These are phyloP conservation scores for Scolopax mira DNA, from an alignment of 2,113 vertebrate genomes.

Conservation along the genomic window DNA sequence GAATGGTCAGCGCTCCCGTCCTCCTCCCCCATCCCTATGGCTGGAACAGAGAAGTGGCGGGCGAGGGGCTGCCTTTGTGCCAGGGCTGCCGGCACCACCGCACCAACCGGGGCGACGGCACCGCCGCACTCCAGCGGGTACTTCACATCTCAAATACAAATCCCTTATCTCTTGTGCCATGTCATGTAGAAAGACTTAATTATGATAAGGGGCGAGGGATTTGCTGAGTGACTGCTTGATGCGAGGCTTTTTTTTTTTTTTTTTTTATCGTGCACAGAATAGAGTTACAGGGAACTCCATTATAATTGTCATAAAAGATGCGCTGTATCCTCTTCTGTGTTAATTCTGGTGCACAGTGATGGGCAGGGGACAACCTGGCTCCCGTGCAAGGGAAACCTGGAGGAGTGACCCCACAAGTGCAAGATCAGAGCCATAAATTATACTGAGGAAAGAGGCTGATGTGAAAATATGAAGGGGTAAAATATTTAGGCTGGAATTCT, in stretches of 20 bases:
- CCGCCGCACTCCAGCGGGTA: fast-evolving
- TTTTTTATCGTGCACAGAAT: fast-evolving
- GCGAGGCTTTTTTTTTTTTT: background rate
- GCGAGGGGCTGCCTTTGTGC: background rate
- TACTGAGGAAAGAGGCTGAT: background rate
- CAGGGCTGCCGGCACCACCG: background rate
- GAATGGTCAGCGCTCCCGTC: conserved; percentile 6
- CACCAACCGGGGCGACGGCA: fast-evolving
- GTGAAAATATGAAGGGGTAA: background rate
- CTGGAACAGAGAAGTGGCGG: background rate
- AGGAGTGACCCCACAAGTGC: fast-evolving
- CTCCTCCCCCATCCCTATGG: background rate
- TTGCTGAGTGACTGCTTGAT: background rate
- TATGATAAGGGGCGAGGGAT: background rate
- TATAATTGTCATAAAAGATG: background rate
- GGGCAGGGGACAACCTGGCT: background rate
- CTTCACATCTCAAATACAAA: background rate
- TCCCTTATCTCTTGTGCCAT: background rate
- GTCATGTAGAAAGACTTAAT: conserved; percentile 32
- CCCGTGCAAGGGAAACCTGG: background rate
- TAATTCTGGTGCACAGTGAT: background rate
- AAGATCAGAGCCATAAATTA: fast-evolving
- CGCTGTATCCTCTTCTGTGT: fast-evolving
- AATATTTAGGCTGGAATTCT: background rate
- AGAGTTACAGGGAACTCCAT: background rate